A percentile compares a stretch with the other conserved stretches of the same genome.
phyloP scores from a whole-genome alignment of 1,140 invertebrate genomes.

The Drosophila fuyamai region DNA sequence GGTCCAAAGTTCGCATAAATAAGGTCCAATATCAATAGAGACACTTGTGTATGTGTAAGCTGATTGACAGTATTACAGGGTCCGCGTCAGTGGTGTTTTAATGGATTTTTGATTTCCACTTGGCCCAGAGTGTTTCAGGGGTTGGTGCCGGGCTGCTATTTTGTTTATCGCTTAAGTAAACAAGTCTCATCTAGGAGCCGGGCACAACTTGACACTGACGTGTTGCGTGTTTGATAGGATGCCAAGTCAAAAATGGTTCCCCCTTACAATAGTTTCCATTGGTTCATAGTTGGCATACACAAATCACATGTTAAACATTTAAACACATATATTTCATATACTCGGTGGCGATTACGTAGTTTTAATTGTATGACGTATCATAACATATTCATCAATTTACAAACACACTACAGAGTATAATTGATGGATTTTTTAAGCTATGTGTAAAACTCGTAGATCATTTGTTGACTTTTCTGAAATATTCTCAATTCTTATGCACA shows the following conservation, averaged over 20 bases:
- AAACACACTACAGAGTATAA: conserved; percentile 29
- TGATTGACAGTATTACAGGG: conserved; percentile 67
- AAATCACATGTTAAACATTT: conserved; percentile 32
- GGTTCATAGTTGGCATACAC: neutral
- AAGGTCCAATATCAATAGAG: conserved; percentile 71
- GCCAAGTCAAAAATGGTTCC: conserved; percentile 2
- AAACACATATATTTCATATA: conserved; percentile 61
- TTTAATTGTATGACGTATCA: conserved; percentile 42
- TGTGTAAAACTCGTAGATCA: conserved; percentile 13
- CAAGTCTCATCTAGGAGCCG: conserved; percentile 61
- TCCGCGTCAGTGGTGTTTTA: conserved; percentile 69
- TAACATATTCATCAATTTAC: conserved; percentile 37
- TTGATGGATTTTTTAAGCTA: neutral
- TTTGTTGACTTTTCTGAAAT: conserved; percentile 42
- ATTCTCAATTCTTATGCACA: neutral
- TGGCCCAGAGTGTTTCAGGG: conserved; percentile 19
- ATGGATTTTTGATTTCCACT: conserved; percentile 82
- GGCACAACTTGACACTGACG: conserved; percentile 75
- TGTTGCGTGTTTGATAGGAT: conserved; percentile 19
- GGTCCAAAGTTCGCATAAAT: conserved; percentile 78
- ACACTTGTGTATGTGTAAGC: conserved; percentile 66
- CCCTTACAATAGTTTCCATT: neutral
- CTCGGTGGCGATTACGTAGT: conserved; percentile 66
- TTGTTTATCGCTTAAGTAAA: conserved; percentile 82
- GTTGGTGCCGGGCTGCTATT: conserved; percentile 43